Base-by-base conservation (phyloP, 2,888 invertebrate genomes). In the Apocheima hispidaria region DNA sequence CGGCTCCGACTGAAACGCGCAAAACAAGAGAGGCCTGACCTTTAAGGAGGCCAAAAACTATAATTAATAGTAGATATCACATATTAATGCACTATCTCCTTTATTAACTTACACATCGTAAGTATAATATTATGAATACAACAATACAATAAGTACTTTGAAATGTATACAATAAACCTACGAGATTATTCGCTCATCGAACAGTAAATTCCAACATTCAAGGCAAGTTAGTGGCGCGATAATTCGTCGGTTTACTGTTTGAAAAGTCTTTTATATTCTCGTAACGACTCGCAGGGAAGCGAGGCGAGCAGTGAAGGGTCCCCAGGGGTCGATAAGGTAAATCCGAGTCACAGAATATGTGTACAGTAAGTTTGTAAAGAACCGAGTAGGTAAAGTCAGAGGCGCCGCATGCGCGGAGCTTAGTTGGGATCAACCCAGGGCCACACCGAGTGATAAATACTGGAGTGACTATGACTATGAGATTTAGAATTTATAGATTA, bases 321-420 rank as follows among this genome's bases (percentile, higher is more conserved):
- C 85, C 87, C 65, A 60, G 84, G 83, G 86, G 72, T 82, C 84
- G 91, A 91, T 91, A 92, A 90, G 83, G 85, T 81, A 84, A 86
- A 85, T 86, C 91, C 61, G 16, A 40, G 52, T 12, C 61, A 56
- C 48, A 57, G 61, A 61, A 57, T 62, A 57, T 12, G 33, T 52
- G 26, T 41, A n/a, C 26, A 56, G 46, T 40, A 7, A n/a, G 23
- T 41, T 44, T 48, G 52, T 49, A 60, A n/a, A n/a, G n/a, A n/a
- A 50, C 44, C 83, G 66, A 66, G 85, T 82, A 82, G 82, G 76
- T 79, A 71, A 78, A 77, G 69, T 82, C 82, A 86, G 75, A 88
- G 81, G 81, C 77, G 79, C 86, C 84, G 86, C 83, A 75, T 68
- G 72, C 70, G 66, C 69, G 63, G 59, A 77, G 83, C 85, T 89